Conservation (phyloP, 2,113 vertebrate genomes). For the Falcunculus frontatus region DNA sequence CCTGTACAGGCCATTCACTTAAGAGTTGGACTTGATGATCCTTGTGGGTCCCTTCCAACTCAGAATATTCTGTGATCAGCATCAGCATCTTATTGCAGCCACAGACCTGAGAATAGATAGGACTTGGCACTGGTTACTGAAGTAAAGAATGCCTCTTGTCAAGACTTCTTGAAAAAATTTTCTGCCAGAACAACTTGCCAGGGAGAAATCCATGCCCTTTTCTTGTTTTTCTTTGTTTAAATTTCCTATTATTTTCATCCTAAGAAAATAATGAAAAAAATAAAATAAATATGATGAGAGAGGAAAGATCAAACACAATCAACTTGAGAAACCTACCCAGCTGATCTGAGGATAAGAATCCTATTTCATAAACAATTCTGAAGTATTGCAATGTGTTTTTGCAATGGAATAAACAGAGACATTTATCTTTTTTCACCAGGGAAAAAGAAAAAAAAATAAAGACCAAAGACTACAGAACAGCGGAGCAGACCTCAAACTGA, state of each 20-base stretch:
- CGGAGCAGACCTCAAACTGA: neutral
- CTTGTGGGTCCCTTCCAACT: neutral
- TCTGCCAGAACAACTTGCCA: neutral
- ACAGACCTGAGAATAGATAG: neutral
- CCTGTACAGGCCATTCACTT: neutral
- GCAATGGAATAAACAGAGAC: neutral
- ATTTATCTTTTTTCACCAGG: neutral
- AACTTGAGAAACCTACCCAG: neutral
- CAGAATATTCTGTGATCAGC: neutral
- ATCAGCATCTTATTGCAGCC: neutral
- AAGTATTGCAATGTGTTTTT: neutral
- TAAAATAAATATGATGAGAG: neutral
- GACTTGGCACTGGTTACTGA: neutral
- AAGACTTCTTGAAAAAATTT: neutral
- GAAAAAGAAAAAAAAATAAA: neutral
- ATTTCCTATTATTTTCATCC: neutral
- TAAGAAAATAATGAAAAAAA: neutral
- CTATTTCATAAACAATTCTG: neutral
- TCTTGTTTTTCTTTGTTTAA: neutral
- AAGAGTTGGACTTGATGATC: neutral
- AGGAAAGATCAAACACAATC: neutral
- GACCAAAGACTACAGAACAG: neutral
- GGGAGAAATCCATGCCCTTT: neutral
- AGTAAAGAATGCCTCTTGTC: neutral
- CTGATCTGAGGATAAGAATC: neutral